These are phyloP conservation scores for Aphodius sticticus DNA, from an alignment of 2,888 invertebrate species.

Conservation along the genomic window DNA sequence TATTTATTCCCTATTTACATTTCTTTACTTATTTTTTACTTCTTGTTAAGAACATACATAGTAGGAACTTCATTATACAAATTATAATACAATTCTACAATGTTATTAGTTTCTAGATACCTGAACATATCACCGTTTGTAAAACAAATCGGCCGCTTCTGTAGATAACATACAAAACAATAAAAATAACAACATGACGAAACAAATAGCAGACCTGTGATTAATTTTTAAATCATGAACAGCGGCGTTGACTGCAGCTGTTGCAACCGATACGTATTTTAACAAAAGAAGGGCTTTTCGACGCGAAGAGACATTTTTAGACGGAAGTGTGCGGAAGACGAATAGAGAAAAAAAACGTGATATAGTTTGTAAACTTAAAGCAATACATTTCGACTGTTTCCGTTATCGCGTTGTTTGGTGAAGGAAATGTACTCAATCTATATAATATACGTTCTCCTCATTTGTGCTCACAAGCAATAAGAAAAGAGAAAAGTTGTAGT, in stretches of 20 bases:
- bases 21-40: too few species aligned
- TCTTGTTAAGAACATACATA: too few species aligned
- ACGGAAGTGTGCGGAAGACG: not conserved
- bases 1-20: too few species aligned
- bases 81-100: not conserved
- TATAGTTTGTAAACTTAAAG: constrained; percentile 61
- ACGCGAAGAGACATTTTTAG: not conserved
- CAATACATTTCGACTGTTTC: constrained; percentile 54
- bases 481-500: constrained; percentile 34
- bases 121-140: not conserved
- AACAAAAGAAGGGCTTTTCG: constrained; percentile 50
- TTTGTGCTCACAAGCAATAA: constrained; percentile 43
- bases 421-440: constrained; percentile 29
- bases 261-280: constrained; percentile 56
- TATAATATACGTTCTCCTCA: constrained; percentile 31
- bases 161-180: constrained; percentile 15
- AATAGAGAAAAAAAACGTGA: constrained; percentile 50
- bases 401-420: constrained; percentile 22
- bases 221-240: constrained; percentile 46
- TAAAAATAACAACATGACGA: constrained; percentile 29
- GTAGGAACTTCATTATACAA: not conserved
- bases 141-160: constrained; percentile 33
- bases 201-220: constrained; percentile 51
- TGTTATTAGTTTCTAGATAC: not conserved
- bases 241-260: not conserved